These are phyloP conservation scores for Amphiura filiformis DNA, from an alignment of 35 echinoderm and acorn worm species.

Conservation along the genomic window DNA sequence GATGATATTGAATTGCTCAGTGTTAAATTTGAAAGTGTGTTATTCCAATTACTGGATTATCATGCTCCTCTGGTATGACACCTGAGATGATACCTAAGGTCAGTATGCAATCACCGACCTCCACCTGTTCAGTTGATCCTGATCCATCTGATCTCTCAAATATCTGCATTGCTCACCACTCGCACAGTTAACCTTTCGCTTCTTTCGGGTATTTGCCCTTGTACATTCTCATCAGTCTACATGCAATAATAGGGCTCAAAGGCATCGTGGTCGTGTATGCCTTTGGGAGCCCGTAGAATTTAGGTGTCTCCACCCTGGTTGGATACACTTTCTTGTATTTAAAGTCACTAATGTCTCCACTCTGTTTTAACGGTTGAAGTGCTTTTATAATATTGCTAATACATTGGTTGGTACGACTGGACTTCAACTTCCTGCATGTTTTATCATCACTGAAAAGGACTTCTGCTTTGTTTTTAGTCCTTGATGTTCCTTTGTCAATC, in stretches of 20 bases:
- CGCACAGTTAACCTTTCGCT: no score
- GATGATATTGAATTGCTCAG: no score
- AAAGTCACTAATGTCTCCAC: not conserved
- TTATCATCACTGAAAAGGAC: not conserved
- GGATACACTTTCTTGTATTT: conserved; percentile 17
- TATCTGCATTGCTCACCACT: no score
- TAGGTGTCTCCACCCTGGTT: not conserved
- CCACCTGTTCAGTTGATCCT: no score
- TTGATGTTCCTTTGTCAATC: conserved; percentile 29
- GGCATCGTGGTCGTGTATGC: conserved; percentile 12
- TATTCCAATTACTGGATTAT: no score
- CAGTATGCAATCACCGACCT: no score
- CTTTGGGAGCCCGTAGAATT: conserved; percentile 35
- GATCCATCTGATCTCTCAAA: no score
- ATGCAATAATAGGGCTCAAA: conserved; percentile 17
- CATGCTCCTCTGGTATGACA: no score
- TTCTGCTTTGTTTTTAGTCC: conserved; percentile 13
- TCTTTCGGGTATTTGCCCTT: no score
- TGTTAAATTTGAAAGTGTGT: no score
- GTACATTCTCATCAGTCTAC: no score
- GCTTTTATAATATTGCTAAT: not conserved
- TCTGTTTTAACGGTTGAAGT: not conserved
- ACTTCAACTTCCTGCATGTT: not conserved
- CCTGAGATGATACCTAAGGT: no score
- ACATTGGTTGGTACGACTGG: not conserved